Conservation (phyloP, 2,113 vertebrate genomes). For the Naja naja region DNA sequence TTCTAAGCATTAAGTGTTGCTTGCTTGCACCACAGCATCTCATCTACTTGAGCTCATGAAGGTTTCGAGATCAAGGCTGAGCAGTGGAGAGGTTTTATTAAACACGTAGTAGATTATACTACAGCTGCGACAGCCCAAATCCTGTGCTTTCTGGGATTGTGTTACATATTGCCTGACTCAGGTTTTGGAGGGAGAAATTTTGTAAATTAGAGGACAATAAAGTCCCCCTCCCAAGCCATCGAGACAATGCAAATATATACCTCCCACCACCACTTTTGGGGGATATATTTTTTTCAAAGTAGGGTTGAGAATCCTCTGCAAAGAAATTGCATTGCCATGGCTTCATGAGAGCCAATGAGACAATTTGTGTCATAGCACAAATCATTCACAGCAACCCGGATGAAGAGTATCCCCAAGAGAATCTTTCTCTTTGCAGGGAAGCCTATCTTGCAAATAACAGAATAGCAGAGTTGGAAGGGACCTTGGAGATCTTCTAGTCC, state of each 20-base stretch:
- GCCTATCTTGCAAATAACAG: background rate
- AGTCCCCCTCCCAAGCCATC: background rate
- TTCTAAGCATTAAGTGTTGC: background rate
- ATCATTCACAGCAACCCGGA: background rate
- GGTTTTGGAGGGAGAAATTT: background rate
- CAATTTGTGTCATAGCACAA: background rate
- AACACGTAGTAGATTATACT: background rate
- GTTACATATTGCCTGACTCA: background rate
- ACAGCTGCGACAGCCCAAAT: background rate
- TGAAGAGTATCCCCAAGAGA: background rate
- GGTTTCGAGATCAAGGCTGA: background rate
- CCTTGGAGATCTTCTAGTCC: background rate
- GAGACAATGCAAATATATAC: background rate
- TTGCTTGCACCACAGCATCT: background rate
- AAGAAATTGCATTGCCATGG: background rate
- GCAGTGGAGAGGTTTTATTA: background rate
- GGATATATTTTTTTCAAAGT: background rate
- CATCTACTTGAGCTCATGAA: background rate
- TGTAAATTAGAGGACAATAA: background rate
- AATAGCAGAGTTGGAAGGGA: too few species aligned
- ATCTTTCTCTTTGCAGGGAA: background rate
- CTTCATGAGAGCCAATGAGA: background rate
- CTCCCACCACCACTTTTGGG: too few species aligned
- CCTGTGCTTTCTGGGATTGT: background rate
- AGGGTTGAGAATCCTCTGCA: background rate